These are phyloP conservation scores for Limenitis camilla DNA, from an alignment of 2,888 invertebrate species.

Conservation along the genomic window DNA sequence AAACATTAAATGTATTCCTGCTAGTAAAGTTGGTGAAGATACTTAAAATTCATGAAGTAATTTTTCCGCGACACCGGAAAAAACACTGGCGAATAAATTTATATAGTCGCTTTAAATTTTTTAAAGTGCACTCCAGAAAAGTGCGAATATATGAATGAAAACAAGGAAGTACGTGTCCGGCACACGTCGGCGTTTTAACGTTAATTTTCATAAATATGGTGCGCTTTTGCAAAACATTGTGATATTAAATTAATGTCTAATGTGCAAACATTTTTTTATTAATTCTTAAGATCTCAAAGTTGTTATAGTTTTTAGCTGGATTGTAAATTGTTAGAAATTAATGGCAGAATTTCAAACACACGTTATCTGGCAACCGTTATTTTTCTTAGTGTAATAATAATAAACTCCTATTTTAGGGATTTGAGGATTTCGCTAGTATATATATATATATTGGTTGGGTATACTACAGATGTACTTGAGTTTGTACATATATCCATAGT, in stretches of 20 bases:
- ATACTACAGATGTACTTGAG: no score
- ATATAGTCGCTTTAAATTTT: slow-evolving; percentile 16
- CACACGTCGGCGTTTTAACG: neutral
- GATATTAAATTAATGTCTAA: neutral
- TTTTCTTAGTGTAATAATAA: no score
- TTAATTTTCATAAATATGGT: neutral
- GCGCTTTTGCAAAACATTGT: neutral
- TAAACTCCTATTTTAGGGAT: no score
- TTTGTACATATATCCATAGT: no score
- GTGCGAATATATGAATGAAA: slow-evolving; percentile 9
- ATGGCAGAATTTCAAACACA: no score
- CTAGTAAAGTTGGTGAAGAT: slow-evolving; percentile 7
- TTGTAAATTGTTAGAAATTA: no score
- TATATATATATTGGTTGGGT: no score
- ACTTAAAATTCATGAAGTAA: slow-evolving; percentile 23
- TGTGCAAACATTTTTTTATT: neutral
- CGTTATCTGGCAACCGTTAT: no score
- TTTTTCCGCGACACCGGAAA: slow-evolving; percentile 21
- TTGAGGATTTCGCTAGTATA: no score
- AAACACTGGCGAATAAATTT: slow-evolving; percentile 19
- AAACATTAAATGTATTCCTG: slow-evolving; percentile 1
- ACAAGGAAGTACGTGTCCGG: slow-evolving; percentile 4
- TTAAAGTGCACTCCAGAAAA: slow-evolving; percentile 16
- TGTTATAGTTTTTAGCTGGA: no score
- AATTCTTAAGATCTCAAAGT: no score